A percentile compares a stretch with the other conserved stretches of the same genome.
Evolutionary conservation across 2,113 vertebrate genomes (phyloP).

Genomic region (Accipiter virgatus): DNA sequence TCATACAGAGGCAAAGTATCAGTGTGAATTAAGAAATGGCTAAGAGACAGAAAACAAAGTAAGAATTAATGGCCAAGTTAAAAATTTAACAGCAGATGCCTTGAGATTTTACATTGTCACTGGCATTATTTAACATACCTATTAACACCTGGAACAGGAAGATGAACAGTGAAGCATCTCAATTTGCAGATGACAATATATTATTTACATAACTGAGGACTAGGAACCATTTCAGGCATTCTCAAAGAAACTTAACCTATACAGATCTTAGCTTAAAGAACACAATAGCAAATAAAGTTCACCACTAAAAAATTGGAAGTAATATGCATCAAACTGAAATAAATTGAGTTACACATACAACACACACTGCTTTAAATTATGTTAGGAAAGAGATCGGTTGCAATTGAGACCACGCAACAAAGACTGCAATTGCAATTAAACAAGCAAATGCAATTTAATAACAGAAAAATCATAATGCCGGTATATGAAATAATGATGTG

Average conservation of each 20-base stretch:
- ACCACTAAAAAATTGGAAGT: background rate
- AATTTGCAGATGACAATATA: background rate
- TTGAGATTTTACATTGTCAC: background rate
- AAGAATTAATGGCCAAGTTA: constrained; percentile 21
- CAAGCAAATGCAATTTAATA: constrained; percentile 13
- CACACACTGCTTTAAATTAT: background rate
- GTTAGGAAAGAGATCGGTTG: background rate
- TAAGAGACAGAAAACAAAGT: constrained; percentile 4
- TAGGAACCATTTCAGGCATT: background rate
- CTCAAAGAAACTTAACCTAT: background rate
- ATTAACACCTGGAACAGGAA: constrained; percentile 18
- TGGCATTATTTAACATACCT: constrained; percentile 45
- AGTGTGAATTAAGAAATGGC: background rate
- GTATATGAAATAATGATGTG: constrained; percentile 6
- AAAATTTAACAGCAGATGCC: constrained; percentile 39
- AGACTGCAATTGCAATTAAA: constrained; percentile 4
- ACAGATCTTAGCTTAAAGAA: background rate
- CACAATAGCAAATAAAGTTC: background rate
- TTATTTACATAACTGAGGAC: constrained; percentile 5
- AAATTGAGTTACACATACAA: background rate
- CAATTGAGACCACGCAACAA: background rate
- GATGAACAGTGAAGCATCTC: background rate
- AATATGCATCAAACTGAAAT: background rate
- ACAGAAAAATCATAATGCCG: background rate
- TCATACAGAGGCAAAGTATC: background rate